A percentile compares a stretch with the other conserved stretches of the same genome.
Conservation (phyloP, 2,113 vertebrate species). For the Pelusios castaneus region DNA sequence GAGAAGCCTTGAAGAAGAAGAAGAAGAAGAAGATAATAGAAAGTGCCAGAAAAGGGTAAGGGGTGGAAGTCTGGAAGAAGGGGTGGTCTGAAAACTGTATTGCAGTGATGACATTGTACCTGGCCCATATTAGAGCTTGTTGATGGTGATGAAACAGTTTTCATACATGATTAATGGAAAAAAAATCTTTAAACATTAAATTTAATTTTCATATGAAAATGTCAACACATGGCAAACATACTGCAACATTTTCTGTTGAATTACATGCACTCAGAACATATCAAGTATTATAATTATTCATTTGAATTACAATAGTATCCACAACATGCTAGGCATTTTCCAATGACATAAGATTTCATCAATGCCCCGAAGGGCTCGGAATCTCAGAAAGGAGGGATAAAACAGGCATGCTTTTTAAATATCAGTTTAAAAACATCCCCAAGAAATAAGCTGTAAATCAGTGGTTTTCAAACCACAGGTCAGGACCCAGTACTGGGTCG, state of each 20-base stretch:
- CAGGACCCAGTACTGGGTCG: no score
- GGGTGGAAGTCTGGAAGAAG: not conserved
- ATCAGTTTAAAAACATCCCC: fast-evolving
- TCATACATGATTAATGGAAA: not conserved
- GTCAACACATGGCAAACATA: constrained; percentile 6
- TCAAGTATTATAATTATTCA: constrained; percentile 11
- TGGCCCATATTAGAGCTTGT: constrained; percentile 27
- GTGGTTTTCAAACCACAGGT: no score
- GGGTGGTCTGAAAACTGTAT: not conserved
- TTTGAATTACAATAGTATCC: constrained; percentile 39
- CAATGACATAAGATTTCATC: constrained; percentile 14
- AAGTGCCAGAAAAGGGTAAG: not conserved
- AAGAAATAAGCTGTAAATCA: not conserved
- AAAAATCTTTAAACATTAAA: not conserved
- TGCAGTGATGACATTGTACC: constrained; percentile 11
- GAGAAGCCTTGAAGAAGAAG: not conserved
- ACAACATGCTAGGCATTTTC: constrained; percentile 6
- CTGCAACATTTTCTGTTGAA: not conserved
- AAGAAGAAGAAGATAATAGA: not conserved
- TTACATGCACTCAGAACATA: constrained; percentile 19
- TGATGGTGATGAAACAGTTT: not conserved
- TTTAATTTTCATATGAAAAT: constrained; percentile 26
- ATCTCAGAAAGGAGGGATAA: not conserved
- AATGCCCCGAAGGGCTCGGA: constrained; percentile 11
- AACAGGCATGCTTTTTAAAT: not conserved